A percentile compares a stretch with the other conserved stretches of the same genome.
phyloP scores from a whole-genome alignment of 2,888 invertebrate genomes.

The Drosophila pseudotakahashii region DNA sequence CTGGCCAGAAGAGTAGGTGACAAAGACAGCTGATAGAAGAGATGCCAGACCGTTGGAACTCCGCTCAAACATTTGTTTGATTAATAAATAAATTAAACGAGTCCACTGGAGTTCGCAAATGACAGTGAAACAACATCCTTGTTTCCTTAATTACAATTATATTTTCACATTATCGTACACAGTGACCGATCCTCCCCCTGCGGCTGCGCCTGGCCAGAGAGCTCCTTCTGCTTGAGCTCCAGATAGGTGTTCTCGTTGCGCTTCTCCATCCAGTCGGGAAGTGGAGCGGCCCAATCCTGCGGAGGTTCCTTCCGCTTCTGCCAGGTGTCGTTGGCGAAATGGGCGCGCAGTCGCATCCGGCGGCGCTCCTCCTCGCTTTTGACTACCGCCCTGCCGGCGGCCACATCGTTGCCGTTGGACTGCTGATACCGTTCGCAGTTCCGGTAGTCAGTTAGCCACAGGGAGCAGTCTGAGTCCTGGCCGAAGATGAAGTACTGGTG shows the following conservation, averaged over 20 bases:
- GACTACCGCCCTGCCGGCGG: slow-evolving; percentile 88
- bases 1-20: neutral
- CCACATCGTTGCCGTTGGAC: slow-evolving; percentile 85
- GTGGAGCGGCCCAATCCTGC: slow-evolving; percentile 91
- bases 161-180: slow-evolving; percentile 79
- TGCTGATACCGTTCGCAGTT: slow-evolving; percentile 90
- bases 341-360: slow-evolving; percentile 87
- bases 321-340: slow-evolving; percentile 92
- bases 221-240: slow-evolving; percentile 87
- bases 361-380: slow-evolving; percentile 89
- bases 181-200: slow-evolving; percentile 60
- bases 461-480: slow-evolving; percentile 89
- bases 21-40: slow-evolving; percentile 48
- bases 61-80: neutral
- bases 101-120: neutral
- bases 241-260: slow-evolving; percentile 89
- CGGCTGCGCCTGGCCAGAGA: slow-evolving; percentile 84
- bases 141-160: slow-evolving; percentile 5
- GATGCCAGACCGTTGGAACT: slow-evolving; percentile 43
- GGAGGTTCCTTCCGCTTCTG: slow-evolving; percentile 90
- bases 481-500: slow-evolving; percentile 95
- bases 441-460: slow-evolving; percentile 91
- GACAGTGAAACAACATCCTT: neutral
- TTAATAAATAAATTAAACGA: neutral
- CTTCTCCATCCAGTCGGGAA: slow-evolving; percentile 91